Evolutionary conservation across 2,797 vertebrate genomes (phyloP), one percentile per base, ranked within the genome.

Genomic region (Sitta carolinensis): DNA sequence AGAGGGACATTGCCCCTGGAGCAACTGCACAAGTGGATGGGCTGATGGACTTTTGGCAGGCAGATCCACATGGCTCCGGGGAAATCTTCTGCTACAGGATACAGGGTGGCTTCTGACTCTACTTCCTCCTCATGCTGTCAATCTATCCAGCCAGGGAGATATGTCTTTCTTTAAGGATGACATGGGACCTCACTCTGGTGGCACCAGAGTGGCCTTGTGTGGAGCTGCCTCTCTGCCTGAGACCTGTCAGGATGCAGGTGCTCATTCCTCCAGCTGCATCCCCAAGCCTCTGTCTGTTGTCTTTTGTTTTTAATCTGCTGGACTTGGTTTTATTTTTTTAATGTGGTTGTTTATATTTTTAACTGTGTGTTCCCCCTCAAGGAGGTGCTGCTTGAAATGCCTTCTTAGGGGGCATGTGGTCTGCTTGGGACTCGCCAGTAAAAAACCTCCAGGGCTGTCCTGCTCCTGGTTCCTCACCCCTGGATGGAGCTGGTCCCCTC

Each of bases 301-400:
- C 59, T 51, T 82, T 75, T 32, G 5, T 81, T 92, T 95, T 88
- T 62, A 62, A 91, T 78, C 59, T 72, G 85, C 59, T 90, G 66
- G 69, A 93, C 74, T 81, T 90, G 47, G 42, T 94, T 94, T 93
- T 90, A 76, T 89, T 93, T 96, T 96, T 94, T 93, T 91, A 76
- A 81, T 25, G 52, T 5, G 3, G 11, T 81, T 52, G 34, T 32
- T 85, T 72, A n/a, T 91, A 25, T 88, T 95, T 96, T 96, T 90
- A 94, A 93, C 29, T 63, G 8, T 80, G 20, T 77, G 21, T 51
- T 62, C 4, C 18, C 11, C 27, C 3, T 7, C 22, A 64, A n/a
- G 61, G 73, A 85, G 51, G 58, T 94, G 93, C 66, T 94, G 84
- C 84, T 92, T 87, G 86, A 90, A 92, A 73, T 72, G 59, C 42